Base-by-base conservation (phyloP, 1,140 invertebrate species). In the Aphelenchoides fujianensis region DNA sequence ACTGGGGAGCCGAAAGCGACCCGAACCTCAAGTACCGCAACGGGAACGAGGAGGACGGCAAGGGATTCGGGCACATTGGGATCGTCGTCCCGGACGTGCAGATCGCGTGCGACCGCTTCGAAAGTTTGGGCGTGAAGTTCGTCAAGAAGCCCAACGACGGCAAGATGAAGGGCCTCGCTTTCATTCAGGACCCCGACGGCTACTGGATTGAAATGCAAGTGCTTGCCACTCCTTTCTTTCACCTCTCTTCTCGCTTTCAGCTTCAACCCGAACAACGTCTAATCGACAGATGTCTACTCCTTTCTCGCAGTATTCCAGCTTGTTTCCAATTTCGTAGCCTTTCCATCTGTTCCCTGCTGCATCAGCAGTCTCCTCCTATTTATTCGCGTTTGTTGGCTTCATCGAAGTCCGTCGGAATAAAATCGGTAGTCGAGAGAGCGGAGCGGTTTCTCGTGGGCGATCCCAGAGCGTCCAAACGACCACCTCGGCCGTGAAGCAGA, bases 141-240 rank as follows among this genome's bases (percentile, higher is more conserved):
- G 88, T 93, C 0, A 96, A 96, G 82, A 91, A 90, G 79, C 93
- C 92, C 3, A 70, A 32, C 85, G 55, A 83, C 87, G 89, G 89
- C 5, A 92, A 91, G 84, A 95, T 95, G 92, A 95, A 93, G 85
- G 92, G 80, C 31, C 69, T 96, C 59, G 94, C 93, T 2, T 95
- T 96, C 83, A 93, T 96, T 67, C 91, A 92, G 81, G 94, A 96
- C 86, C 94, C 94, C 0, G 94, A 96, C 87, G 93, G 92, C 48
- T 96, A 96, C 85, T 95, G 92, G 92, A 95, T 96, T 81, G 94
- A 96, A 87, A 94, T 96, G n/a, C n/a, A n/a, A n/a, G n/a, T n/a
- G n/a, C n/a, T n/a, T n/a, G n/a, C n/a, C n/a, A n/a, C n/a, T n/a
- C n/a, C n/a, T n/a, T n/a, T n/a, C n/a, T n/a, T n/a, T n/a, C n/a